Percentiles rank a stretch among this genome's conserved stretches.
Conservation (phyloP, 2,888 invertebrate genomes). For the Steinernema hermaphroditum region DNA sequence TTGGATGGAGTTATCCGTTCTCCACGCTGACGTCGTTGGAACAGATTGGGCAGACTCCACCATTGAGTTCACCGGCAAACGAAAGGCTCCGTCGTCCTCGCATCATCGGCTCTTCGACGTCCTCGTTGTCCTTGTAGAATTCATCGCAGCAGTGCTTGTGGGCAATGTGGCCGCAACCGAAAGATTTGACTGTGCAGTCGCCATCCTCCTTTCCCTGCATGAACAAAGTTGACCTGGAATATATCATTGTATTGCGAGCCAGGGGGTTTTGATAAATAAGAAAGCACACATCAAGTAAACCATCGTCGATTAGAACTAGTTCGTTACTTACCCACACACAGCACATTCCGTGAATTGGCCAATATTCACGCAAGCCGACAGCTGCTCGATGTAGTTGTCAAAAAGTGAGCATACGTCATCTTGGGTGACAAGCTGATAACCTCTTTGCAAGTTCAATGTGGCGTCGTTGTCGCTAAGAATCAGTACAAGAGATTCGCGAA, state of each 20-base stretch:
- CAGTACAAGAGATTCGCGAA: slow-evolving; percentile 50
- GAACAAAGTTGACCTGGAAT: neutral
- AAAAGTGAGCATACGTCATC: slow-evolving; percentile 37
- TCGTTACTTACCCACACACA: slow-evolving; percentile 39
- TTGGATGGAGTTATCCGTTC: neutral
- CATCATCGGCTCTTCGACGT: neutral
- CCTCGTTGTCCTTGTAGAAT: slow-evolving; percentile 14
- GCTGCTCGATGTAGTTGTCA: slow-evolving; percentile 23
- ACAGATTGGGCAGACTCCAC: slow-evolving; percentile 10
- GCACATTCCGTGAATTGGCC: slow-evolving; percentile 26
- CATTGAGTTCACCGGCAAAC: neutral
- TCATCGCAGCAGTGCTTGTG: slow-evolving; percentile 28
- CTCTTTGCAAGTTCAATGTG: slow-evolving; percentile 72
- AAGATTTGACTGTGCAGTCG: neutral
- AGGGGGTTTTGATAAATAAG: neutral
- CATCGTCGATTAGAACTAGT: neutral
- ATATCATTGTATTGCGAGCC: neutral
- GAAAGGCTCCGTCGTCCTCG: neutral
- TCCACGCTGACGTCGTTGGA: slow-evolving; percentile 13
- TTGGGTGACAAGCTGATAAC: slow-evolving; percentile 36
- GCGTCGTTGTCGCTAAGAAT: slow-evolving; percentile 82
- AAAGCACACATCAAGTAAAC: neutral
- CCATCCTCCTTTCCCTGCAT: neutral
- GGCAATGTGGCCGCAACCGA: slow-evolving; percentile 16
- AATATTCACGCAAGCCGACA: neutral